phyloP scores from a whole-genome alignment of 2,113 vertebrate species.

The Mesoclemmys tuberculata region DNA sequence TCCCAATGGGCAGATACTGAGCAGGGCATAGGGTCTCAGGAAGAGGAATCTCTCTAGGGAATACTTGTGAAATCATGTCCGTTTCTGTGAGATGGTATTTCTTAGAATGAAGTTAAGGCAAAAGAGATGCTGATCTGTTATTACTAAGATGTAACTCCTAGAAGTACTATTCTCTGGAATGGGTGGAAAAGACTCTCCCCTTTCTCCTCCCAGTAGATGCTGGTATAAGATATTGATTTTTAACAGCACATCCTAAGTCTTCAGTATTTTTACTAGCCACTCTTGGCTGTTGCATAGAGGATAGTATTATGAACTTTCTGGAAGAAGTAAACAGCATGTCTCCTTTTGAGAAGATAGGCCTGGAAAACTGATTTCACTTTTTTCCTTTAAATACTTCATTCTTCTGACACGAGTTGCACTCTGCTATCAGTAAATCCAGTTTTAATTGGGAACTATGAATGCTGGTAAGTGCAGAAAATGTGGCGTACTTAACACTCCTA shows the following conservation, averaged over 20 bases:
- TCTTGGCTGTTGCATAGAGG: accelerated
- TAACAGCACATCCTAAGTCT: background rate
- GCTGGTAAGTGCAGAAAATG: conserved; percentile 1
- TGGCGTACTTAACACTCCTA: background rate
- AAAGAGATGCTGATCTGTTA: background rate
- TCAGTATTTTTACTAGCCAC: too few species aligned
- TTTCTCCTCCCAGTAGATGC: background rate
- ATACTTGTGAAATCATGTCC: background rate
- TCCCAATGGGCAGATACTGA: background rate
- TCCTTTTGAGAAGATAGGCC: background rate
- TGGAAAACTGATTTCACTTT: background rate
- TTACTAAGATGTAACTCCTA: background rate
- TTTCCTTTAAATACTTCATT: background rate
- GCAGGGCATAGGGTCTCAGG: background rate
- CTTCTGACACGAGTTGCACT: conserved; percentile 32
- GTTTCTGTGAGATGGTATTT: background rate
- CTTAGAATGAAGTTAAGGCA: background rate
- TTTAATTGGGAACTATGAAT: conserved; percentile 45
- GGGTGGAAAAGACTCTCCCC: background rate
- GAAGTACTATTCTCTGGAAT: background rate
- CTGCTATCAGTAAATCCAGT: conserved; percentile 59
- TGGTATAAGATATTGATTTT: background rate
- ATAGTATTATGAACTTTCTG: background rate
- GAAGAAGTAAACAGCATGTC: background rate
- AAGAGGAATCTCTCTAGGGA: background rate